Evolutionary conservation across 2,888 invertebrate genomes (phyloP), one percentile per base, ranked within the genome.

Genomic region (Papilio demoleus): DNA sequence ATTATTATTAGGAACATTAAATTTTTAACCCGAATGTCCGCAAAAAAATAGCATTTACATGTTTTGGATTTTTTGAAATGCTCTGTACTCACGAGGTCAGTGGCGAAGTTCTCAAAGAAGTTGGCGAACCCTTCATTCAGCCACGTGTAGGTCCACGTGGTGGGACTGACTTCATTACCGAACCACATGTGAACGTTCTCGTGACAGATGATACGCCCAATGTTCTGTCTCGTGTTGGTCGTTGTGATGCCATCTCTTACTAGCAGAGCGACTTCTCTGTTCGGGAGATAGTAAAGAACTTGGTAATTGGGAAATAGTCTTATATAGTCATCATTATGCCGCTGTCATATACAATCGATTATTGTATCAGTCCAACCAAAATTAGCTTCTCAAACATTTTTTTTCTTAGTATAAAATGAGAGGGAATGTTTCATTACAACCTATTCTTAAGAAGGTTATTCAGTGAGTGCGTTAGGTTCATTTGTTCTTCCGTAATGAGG

Each of bases 111-210:
- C 78, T 96, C 94, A 70, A 95, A 95, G 83, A 94, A 95, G 74
- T 93, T 94, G 0, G 96, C 96, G 73, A 96, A 96, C 0, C 95
- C 96, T 80, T 96, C 96, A 78, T 95, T 96, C 0, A 96, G 84
- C 96, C 96, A 96, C 0, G 95, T 92, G 74, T 93, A 94, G 0
- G 93, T 93, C 96, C 96, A 96, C 90, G 95, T 96, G 22, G 92
- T 82, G 0, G 95, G 94, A 1, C 95, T 94, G 1, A 97, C 95
- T 74, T 95, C 93, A 79, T 96, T 95, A 0, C 97, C 97, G 78
- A 96, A 97, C 96, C 97, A 97, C 93, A 95, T 95, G 80, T 97
- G 97, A 0, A 90, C 86, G 70, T 94, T 93, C 77, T 94, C 94
- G 76, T 94, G 94, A 9, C 93, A 88, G 65, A 94, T 89, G 65